Evolutionary conservation across 1,140 invertebrate species (phyloP).

Genomic region (Carcinoscorpius rotundicauda): DNA sequence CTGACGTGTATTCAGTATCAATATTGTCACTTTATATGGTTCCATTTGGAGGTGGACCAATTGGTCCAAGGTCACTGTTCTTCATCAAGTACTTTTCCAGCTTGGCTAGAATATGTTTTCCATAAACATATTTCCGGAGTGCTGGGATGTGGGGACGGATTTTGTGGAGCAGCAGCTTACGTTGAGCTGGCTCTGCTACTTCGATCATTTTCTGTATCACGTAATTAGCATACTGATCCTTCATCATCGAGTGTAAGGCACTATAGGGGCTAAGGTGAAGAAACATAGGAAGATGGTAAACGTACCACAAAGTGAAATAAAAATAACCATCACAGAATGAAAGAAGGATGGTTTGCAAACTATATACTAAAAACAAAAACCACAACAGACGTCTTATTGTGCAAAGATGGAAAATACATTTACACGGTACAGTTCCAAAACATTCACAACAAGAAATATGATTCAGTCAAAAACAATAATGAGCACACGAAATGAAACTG

Average conservation of each 20-base stretch:
- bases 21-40: background rate
- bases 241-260: constrained; percentile 94
- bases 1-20: too few species aligned
- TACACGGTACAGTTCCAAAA: too few species aligned
- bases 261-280: constrained; percentile 35
- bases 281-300: too few species aligned
- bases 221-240: constrained; percentile 97
- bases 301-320: too few species aligned
- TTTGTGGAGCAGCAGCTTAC: constrained; percentile 95
- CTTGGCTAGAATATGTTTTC: constrained; percentile 97
- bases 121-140: constrained; percentile 97
- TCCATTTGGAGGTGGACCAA: constrained; percentile 13
- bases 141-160: constrained; percentile 91
- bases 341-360: too few species aligned
- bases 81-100: constrained; percentile 88
- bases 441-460: too few species aligned
- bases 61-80: constrained; percentile 58
- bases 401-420: too few species aligned
- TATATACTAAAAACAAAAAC: too few species aligned
- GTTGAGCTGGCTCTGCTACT: constrained; percentile 87
- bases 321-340: too few species aligned
- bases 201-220: constrained; percentile 99
- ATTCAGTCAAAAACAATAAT: too few species aligned
- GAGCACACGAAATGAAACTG: too few species aligned
- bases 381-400: too few species aligned